These are phyloP conservation scores for Rallus limicola DNA, from an alignment of 2,113 vertebrate species.

Conservation along the genomic window DNA sequence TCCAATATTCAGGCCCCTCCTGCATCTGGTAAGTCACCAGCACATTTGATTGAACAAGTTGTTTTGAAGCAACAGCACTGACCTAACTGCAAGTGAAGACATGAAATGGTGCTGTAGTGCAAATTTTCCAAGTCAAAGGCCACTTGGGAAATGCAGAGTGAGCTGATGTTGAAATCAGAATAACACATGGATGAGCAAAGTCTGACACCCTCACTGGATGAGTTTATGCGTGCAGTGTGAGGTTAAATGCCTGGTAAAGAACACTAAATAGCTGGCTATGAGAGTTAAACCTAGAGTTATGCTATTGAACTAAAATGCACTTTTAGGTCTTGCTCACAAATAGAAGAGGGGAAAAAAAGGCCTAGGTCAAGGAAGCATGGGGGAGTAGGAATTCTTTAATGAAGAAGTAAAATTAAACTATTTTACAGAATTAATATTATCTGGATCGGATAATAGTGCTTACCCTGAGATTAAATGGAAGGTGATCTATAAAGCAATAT, in stretches of 20 bases:
- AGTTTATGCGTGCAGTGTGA: not conserved
- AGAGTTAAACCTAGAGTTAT: not conserved
- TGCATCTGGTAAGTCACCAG: not conserved
- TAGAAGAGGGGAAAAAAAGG: not conserved
- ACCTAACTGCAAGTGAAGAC: not conserved
- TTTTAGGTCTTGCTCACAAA: not conserved
- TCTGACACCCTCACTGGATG: not conserved
- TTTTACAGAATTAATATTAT: not conserved
- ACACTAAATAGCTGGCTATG: not conserved
- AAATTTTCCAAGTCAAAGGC: slow-evolving; percentile 21
- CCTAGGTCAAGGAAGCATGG: not conserved
- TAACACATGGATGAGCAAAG: slow-evolving; percentile 28
- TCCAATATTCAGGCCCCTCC: not conserved
- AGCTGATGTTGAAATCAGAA: slow-evolving; percentile 44
- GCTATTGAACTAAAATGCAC: not conserved
- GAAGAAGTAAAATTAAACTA: not conserved
- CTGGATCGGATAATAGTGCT: not conserved
- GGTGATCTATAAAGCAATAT: not conserved
- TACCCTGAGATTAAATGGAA: not conserved
- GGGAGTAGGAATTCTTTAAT: not conserved
- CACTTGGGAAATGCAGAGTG: not conserved
- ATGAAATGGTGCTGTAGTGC: not conserved
- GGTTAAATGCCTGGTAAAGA: not conserved
- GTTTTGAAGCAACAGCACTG: not conserved
- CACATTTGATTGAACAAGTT: not conserved